Evolutionary conservation across 1,140 invertebrate genomes (phyloP).

Genomic region (Stratiolaelaps scimitus): DNA sequence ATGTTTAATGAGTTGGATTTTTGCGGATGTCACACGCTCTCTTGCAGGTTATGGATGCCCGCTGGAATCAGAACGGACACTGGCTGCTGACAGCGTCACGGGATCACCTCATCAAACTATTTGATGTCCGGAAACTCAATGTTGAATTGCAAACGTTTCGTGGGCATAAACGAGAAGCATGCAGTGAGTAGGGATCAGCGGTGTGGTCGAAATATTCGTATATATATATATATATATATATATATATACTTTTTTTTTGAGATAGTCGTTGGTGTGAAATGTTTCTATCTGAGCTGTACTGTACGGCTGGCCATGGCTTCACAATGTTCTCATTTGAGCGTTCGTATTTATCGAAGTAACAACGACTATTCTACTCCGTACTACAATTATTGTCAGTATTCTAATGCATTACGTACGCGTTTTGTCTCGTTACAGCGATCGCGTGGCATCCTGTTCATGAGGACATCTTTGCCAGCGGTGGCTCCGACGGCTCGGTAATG

Average conservation of each 20-base stretch:
- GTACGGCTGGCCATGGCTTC: too few relatives aligned
- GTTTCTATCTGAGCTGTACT: too few relatives aligned
- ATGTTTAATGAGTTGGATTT: too few relatives aligned
- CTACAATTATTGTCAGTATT: neutral
- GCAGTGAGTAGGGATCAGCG: constrained; percentile 52
- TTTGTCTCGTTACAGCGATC: constrained; percentile 46
- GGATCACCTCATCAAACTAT: constrained; percentile 94
- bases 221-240: too few relatives aligned
- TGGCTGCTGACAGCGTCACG: constrained; percentile 97
- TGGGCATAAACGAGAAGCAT: constrained; percentile 96
- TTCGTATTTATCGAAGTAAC: too few relatives aligned
- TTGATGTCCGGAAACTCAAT: constrained; percentile 84
- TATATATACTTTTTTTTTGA: too few relatives aligned
- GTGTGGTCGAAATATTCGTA: too few relatives aligned
- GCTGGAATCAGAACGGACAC: constrained; percentile 99
- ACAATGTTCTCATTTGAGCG: too few relatives aligned
- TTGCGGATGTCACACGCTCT: constrained; percentile 32
- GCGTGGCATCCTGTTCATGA: constrained; percentile 97
- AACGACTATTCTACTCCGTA: too few relatives aligned
- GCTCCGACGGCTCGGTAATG: constrained; percentile 90
- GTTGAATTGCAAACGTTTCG: constrained; percentile 91
- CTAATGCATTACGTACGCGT: constrained; percentile 3
- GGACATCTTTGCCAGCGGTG: constrained; percentile 85
- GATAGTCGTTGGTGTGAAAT: too few relatives aligned
- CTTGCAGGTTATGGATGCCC: constrained; percentile 89